Percentiles rank a stretch among this genome's conserved stretches.
These are phyloP conservation scores for Prietella phreatophila DNA, from an alignment of 2,113 vertebrate genomes.

Conservation along the genomic window DNA sequence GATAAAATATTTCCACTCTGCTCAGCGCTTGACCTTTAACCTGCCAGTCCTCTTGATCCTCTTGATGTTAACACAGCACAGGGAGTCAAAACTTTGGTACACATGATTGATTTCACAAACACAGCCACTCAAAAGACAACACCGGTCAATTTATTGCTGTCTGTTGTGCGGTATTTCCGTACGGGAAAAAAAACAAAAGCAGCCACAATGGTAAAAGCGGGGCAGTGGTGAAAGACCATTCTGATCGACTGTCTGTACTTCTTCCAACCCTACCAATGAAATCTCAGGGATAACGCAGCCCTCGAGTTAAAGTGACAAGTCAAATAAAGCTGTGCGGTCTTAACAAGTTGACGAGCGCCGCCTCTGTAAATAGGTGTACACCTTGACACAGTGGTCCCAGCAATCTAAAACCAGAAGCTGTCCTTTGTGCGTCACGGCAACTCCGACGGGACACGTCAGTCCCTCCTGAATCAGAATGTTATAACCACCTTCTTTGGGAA, in stretches of 20 bases:
- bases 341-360: constrained; percentile 77
- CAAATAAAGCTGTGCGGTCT: constrained; percentile 28
- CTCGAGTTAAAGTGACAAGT: constrained; percentile 56
- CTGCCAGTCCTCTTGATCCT: not conserved
- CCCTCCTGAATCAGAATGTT: constrained; percentile 90
- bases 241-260: not conserved
- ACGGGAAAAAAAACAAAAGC: not conserved
- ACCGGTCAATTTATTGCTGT: constrained; percentile 49
- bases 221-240: constrained; percentile 27
- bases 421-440: constrained; percentile 92
- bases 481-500: constrained; percentile 92
- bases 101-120: constrained; percentile 3
- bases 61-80: constrained; percentile 2
- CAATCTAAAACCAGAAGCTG: constrained; percentile 94
- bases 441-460: constrained; percentile 88
- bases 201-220: not conserved
- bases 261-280: not conserved
- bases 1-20: constrained; percentile 5
- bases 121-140: constrained; percentile 28
- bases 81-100: not conserved
- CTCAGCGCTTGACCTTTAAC: not conserved
- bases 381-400: constrained; percentile 98
- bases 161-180: constrained; percentile 37
- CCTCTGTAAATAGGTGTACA: constrained; percentile 90
- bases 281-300: constrained; percentile 32